Evolutionary conservation across 2,888 invertebrate genomes (phyloP), one percentile per base, ranked within the genome.

Genomic region (Harpalus rubripes): DNA sequence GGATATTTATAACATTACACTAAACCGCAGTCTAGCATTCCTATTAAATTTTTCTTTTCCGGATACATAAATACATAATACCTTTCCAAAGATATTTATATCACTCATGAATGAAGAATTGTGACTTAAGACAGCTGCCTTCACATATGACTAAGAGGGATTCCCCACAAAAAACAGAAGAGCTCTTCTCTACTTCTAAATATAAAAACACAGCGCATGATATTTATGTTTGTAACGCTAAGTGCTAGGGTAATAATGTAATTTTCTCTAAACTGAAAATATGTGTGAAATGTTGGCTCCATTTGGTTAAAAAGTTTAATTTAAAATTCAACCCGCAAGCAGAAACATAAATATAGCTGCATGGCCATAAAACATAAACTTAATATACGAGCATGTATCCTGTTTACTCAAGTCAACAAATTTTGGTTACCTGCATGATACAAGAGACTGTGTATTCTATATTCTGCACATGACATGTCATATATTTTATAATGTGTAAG

Each of bases 381-480:
- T 63, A 63, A 63, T 63, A 63, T 63, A 63, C 5, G 63, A 63
- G 63, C 63, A 63, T 26, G 63, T 22, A 63, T 63, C 63, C 18
- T 63, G 63, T 63, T 63, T 63, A 63, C 63, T 63, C 22, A 63
- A 10, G 63, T 10, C 63, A 63, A 63, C 63, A 63, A 63, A 63
- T 63, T 63, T 63, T 63, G 63, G 63, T 63, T 63, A 63, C 26
- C 12, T 63, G 63, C 26, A 8, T 22, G 63, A 61, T 22, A 44
- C 44, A 44, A 7, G 44, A 12, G 10, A 52, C 8, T 52, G 10
- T 52, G 44, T 52, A 52, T 52, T 52, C 2, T 52, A 4, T 52
- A 63, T 63, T 63, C 63, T 22, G 26, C 63, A 63, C 22, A 63
- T 63, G 63, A 63, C 22, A 16, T 22, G 63, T 12, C 10, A 12